These are phyloP conservation scores for Haliclona indistincta DNA, from an alignment of 37 sponge, comb jelly and placozoan genomes.

Conservation along the genomic window DNA sequence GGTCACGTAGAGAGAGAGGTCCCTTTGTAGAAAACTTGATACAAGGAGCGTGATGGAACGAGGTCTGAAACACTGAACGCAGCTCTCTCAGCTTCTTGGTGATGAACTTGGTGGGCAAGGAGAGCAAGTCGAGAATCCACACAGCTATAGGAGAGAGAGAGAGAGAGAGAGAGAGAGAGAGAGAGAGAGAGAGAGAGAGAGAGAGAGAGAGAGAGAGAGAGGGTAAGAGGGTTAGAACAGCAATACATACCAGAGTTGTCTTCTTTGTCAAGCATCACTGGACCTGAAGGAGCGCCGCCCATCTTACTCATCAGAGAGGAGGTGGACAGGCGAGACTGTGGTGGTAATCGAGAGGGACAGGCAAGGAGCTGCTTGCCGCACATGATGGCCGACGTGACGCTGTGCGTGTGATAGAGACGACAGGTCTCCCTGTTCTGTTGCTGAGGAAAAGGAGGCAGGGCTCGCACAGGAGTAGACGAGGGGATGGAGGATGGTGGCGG, in stretches of 20 bases:
- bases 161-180: background rate
- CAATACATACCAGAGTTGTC: constrained; percentile 68
- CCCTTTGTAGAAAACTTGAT: constrained; percentile 65
- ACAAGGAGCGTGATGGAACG: constrained; percentile 54
- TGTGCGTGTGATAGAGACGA: constrained; percentile 55
- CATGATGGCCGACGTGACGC: constrained; percentile 58
- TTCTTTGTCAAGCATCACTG: constrained; percentile 43
- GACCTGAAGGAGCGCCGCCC: constrained; percentile 15
- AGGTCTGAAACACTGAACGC: constrained; percentile 42
- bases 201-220: too few species aligned
- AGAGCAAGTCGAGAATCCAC: constrained; percentile 52
- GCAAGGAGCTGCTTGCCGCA: constrained; percentile 43
- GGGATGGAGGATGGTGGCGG: background rate
- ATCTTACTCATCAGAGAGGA: too few species aligned
- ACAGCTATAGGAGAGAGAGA: constrained; percentile 22
- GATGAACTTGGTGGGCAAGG: constrained; percentile 63
- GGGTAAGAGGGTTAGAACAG: too few species aligned
- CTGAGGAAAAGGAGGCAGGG: background rate
- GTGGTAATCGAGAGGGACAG: constrained; percentile 12
- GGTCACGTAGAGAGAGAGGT: constrained; percentile 66
- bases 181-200: background rate
- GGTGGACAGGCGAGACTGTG: too few species aligned
- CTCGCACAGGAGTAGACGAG: background rate
- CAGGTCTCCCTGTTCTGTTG: background rate
- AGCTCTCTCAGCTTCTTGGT: constrained; percentile 52